These are phyloP conservation scores for Digitonthophagus gazella DNA, from an alignment of 2,888 invertebrate genomes.

Conservation along the genomic window DNA sequence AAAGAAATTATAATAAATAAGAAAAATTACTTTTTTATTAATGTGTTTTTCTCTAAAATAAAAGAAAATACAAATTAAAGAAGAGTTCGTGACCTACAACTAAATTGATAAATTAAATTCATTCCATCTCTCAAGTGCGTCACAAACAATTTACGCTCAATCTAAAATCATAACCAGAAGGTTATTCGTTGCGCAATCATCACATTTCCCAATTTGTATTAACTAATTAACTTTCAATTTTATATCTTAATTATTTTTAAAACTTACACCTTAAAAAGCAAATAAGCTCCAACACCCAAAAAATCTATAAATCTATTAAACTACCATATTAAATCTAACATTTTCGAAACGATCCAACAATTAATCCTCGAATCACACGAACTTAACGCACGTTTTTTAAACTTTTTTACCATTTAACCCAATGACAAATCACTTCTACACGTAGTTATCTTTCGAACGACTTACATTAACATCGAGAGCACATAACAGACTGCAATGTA, in stretches of 20 bases:
- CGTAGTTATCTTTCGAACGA: not conserved
- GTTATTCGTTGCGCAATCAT: not conserved
- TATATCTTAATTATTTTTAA: not conserved
- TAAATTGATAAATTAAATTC: not conserved
- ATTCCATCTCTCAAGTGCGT: not conserved
- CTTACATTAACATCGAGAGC: constrained; percentile 12
- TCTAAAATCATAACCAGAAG: not conserved
- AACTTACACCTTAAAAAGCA: not conserved
- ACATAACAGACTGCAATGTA: constrained; percentile 9
- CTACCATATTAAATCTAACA: not conserved
- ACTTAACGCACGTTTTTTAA: not conserved
- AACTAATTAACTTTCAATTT: not conserved
- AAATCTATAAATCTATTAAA: not conserved
- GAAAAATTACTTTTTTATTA: too few species aligned
- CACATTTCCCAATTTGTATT: not conserved
- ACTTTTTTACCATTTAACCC: too few species aligned
- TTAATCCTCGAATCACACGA: not conserved
- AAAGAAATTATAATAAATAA: too few species aligned
- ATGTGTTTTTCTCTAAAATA: too few species aligned
- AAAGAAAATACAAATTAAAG: too few species aligned
- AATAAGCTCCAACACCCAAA: not conserved
- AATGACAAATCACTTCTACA: too few species aligned
- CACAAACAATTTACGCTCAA: not conserved
- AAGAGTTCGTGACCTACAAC: too few species aligned
- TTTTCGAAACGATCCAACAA: not conserved